Percentiles rank a stretch among this genome's conserved stretches.
These are phyloP conservation scores for Neolamprologus ventralis DNA, from an alignment of 2,113 vertebrate genomes.

Conservation along the genomic window DNA sequence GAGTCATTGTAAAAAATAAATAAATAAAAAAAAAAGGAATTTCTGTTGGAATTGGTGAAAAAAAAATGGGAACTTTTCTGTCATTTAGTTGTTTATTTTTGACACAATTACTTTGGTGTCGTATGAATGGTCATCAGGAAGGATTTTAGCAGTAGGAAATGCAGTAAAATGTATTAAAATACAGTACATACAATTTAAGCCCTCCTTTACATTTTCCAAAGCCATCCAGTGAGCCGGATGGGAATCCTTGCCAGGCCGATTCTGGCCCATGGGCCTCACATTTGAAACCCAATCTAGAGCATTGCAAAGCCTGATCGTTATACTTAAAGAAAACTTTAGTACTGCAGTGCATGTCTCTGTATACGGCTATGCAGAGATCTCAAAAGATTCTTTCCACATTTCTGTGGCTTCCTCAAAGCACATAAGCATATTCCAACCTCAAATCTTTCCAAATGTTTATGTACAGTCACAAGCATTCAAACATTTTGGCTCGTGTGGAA, in stretches of 20 bases:
- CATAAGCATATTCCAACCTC: slow-evolving; percentile 52
- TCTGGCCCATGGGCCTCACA: not conserved
- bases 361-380: not conserved
- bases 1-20: not conserved
- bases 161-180: not conserved
- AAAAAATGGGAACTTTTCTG: not conserved
- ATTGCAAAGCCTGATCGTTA: not conserved
- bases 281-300: not conserved
- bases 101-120: not conserved
- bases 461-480: slow-evolving; percentile 30
- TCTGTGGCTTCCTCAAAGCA: slow-evolving; percentile 2
- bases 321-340: not conserved
- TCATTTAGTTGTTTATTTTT: not conserved
- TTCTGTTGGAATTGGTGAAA: not conserved
- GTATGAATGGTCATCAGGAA: not conserved
- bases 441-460: slow-evolving; percentile 55
- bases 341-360: not conserved
- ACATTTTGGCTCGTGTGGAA: slow-evolving; percentile 32
- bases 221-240: not conserved
- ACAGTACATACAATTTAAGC: not conserved
- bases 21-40: rapidly evolving
- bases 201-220: not conserved
- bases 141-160: not conserved
- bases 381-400: slow-evolving; percentile 34
- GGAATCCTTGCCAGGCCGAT: not conserved